phyloP scores from a whole-genome alignment of 1,140 invertebrate genomes.

The Drosophila teissieri region DNA sequence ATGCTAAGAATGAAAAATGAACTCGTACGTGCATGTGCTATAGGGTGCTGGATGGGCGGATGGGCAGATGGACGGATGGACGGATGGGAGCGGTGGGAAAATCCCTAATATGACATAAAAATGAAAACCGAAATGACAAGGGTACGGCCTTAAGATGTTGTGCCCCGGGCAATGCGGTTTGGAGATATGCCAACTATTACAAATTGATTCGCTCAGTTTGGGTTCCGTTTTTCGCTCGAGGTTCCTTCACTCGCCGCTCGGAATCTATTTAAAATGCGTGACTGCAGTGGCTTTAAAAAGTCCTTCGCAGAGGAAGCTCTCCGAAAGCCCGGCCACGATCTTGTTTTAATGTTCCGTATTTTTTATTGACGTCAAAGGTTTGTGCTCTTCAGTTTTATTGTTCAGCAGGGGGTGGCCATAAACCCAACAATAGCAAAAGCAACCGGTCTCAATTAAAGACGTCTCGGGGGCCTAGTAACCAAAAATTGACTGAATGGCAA shows the following conservation, averaged over 20 bases:
- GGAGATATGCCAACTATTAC: conserved; percentile 81
- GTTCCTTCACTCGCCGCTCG: background rate
- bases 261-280: conserved; percentile 61
- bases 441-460: conserved; percentile 76
- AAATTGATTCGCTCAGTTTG: conserved; percentile 71
- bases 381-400: conserved; percentile 73
- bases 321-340: conserved; percentile 11
- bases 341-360: conserved; percentile 46
- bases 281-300: conserved; percentile 52
- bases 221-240: conserved; percentile 35
- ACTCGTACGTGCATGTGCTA: conserved; percentile 28
- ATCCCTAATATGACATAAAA: conserved; percentile 81
- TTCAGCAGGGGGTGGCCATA: conserved; percentile 55
- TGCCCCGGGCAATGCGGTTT: conserved; percentile 66
- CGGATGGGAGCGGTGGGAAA: conserved; percentile 39
- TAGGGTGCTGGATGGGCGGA: conserved; percentile 5
- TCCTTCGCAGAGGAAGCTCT: background rate
- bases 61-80: conserved; percentile 3
- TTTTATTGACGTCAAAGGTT: conserved; percentile 80
- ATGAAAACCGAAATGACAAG: conserved; percentile 79
- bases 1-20: conserved; percentile 81
- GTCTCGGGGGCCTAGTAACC: conserved; percentile 78
- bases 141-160: conserved; percentile 56
- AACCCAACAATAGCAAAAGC: conserved; percentile 51
- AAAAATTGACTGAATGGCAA: conserved; percentile 74